These are phyloP conservation scores for Hanleya hanleyi DNA, from an alignment of 2,888 invertebrate species.

Conservation along the genomic window DNA sequence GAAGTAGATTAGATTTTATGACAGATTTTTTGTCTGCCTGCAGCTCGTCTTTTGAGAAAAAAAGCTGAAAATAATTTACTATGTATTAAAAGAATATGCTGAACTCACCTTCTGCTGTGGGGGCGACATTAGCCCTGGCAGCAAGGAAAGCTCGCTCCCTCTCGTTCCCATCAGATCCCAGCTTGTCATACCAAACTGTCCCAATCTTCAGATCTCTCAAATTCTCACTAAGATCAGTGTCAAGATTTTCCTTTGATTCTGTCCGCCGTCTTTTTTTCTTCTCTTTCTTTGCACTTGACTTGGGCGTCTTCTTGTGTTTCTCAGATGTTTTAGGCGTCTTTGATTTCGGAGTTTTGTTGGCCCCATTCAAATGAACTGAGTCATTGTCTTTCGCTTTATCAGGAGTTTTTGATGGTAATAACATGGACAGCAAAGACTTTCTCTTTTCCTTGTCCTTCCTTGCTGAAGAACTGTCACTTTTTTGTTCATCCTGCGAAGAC, in stretches of 20 bases:
- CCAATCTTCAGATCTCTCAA: constrained; percentile 56
- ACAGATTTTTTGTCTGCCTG: no score
- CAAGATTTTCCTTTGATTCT: constrained; percentile 28
- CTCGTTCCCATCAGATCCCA: not conserved
- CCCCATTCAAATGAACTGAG: constrained; percentile 52
- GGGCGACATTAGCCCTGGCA: constrained; percentile 41
- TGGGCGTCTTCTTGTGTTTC: constrained; percentile 33
- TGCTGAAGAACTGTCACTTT: constrained; percentile 2
- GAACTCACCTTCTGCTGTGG: constrained; percentile 69
- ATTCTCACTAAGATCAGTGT: constrained; percentile 42
- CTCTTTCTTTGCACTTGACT: constrained; percentile 58
- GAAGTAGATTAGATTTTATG: no score
- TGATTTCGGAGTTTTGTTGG: constrained; percentile 48
- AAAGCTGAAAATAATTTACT: not conserved
- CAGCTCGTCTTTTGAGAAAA: not conserved
- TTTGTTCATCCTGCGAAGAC: not conserved
- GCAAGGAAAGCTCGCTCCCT: constrained; percentile 29
- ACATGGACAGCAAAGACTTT: constrained; percentile 55
- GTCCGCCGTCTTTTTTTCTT: constrained; percentile 37
- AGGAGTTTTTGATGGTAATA: constrained; percentile 57
- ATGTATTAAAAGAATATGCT: no score
- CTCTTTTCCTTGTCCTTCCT: constrained; percentile 62
- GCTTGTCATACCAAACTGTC: constrained; percentile 39
- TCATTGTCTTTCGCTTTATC: constrained; percentile 57
- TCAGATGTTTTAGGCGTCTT: constrained; percentile 53